Percentiles rank a stretch among this genome's conserved stretches.
These are phyloP conservation scores for Papilio aristodemus DNA, from an alignment of 1,140 invertebrate species.

Conservation along the genomic window DNA sequence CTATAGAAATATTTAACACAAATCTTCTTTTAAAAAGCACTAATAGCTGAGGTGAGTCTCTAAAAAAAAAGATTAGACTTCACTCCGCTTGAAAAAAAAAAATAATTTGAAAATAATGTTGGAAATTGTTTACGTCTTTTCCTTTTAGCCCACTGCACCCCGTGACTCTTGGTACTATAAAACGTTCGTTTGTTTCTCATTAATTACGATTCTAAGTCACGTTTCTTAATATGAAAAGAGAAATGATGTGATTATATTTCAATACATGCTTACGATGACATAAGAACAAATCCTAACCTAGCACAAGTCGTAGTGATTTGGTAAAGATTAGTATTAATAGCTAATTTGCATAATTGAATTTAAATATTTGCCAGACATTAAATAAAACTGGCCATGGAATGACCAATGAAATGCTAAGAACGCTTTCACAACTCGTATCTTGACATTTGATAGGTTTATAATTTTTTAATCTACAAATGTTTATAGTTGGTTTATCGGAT, in stretches of 20 bases:
- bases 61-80: no score
- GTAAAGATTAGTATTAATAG: slow-evolving; percentile 25
- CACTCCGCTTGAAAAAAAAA: no score
- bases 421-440: slow-evolving; percentile 15
- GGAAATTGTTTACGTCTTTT: neutral
- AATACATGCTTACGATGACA: neutral
- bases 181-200: no score
- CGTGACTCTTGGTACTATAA: no score
- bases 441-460: slow-evolving; percentile 6
- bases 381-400: slow-evolving; percentile 7
- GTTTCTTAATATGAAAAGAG: neutral
- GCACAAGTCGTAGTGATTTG: slow-evolving; percentile 17
- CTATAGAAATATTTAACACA: neutral
- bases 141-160: neutral
- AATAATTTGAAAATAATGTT: no score
- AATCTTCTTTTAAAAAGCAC: no score
- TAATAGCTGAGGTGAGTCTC: no score
- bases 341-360: slow-evolving; percentile 24
- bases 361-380: slow-evolving; percentile 9
- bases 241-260: neutral
- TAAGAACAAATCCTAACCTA: slow-evolving; percentile 27
- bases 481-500: neutral
- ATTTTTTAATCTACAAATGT: neutral
- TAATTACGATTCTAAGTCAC: no score
- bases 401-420: slow-evolving; percentile 16